Conservation (phyloP, 2,797 vertebrate species). For the Gambusia yucatana region DNA sequence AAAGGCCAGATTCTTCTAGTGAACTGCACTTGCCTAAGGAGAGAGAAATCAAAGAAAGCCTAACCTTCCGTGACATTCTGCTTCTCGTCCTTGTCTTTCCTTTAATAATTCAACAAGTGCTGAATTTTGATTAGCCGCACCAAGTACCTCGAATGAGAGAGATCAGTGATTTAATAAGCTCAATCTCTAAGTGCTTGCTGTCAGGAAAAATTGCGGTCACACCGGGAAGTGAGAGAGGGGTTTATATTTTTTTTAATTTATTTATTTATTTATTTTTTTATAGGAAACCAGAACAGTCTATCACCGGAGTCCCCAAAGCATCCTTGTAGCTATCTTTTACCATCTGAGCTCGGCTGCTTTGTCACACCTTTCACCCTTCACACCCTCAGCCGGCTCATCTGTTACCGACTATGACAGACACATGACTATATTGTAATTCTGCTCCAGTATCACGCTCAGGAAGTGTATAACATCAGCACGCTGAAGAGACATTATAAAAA, state of each 20-base stretch:
- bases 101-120: slow-evolving; percentile 66
- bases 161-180: slow-evolving; percentile 49
- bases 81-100: slow-evolving; percentile 44
- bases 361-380: slow-evolving; percentile 19
- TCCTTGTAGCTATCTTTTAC: slow-evolving; percentile 38
- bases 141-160: slow-evolving; percentile 37
- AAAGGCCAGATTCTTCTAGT: slow-evolving; percentile 61
- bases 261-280: slow-evolving; percentile 5
- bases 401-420: slow-evolving; percentile 42
- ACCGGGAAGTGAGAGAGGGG: slow-evolving; percentile 14
- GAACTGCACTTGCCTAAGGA: slow-evolving; percentile 53
- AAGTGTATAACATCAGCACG: slow-evolving; percentile 41
- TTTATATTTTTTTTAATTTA: neutral
- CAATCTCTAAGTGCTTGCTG: slow-evolving; percentile 37
- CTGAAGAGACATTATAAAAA: slow-evolving; percentile 24
- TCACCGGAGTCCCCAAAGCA: slow-evolving; percentile 28
- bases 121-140: slow-evolving; percentile 56
- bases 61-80: slow-evolving; percentile 63
- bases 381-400: slow-evolving; percentile 11
- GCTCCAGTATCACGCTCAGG: slow-evolving; percentile 37
- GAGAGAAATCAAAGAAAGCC: slow-evolving; percentile 66
- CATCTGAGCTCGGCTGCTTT: slow-evolving; percentile 39
- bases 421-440: slow-evolving; percentile 52
- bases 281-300: slow-evolving; percentile 18
- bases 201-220: slow-evolving; percentile 23